Evolutionary conservation across 2,113 vertebrate species (phyloP), one percentile per base, ranked within the genome.

Genomic region (Coreoperca whiteheadi): DNA sequence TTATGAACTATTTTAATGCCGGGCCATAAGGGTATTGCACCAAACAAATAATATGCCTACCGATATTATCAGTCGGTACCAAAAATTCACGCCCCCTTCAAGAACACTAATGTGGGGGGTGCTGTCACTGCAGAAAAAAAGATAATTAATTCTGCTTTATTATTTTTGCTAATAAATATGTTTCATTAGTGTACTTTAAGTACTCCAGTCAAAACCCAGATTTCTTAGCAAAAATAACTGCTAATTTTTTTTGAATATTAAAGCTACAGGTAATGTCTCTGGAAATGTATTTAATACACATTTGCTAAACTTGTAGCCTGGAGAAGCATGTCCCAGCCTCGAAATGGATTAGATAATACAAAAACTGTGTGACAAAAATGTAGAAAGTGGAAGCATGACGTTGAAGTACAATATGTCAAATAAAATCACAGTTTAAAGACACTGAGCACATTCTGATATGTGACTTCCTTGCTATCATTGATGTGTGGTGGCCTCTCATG

Each of bases 401-500:
- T 51, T 41, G 23, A 63, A 54, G 16, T 43, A 71, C 51, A 79
- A 20, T 8, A 34, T 73, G 39, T 74, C 56, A 66, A 15, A n/a
- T n/a, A n/a, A 67, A 75, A 32, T 80, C 57, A 16, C 43, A 43
- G 32, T 53, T 83, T 32, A 85, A 74, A 82, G 63, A 23, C 75
- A 51, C 76, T 65, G 48, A 86, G 61, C 68, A 77, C 83, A 63
- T 32, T 70, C 15, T 69, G 50, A 61, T 57, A n/a, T 48, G 25
- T 39, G 72, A 66, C 34, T 66, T 71, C 76, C 53, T 69, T 30
- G 50, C 76, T 79, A 63, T 88, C 78, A 77, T 73, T 78, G 87
- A 89, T 77, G 88, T 85, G 68, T 51, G 65, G 60, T 80, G 88
- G 85, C 83, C 74, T 86, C 83, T 85, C 64, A 32, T 81, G 79